Base-by-base conservation (phyloP, 2,888 invertebrate species). In the Sthenelais limicola region DNA sequence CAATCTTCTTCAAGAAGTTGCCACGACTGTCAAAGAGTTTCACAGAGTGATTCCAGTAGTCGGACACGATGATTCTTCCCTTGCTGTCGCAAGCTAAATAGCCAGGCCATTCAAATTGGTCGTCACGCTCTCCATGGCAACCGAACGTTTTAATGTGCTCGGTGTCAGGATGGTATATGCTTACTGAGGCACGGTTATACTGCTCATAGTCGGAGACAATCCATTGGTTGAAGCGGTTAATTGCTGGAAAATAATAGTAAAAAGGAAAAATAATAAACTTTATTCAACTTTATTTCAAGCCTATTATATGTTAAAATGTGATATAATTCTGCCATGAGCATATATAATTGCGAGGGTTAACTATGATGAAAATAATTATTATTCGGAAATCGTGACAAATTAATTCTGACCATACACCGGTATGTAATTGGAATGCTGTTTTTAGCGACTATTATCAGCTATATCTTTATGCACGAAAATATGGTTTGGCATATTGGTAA, bases 31-130 rank as follows among this genome's bases (percentile, higher is more conserved):
- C 62, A 24, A 62, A 62, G 35, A 62, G 18, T 28, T 62, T 62
- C 18, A 62, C 62, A 2, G 62, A 15, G 62, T 62, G 62, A 43
- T 38, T 62, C 35, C 38, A 62, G 62, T 62, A 62, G 62, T 62
- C 62, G 3, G 62, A 62, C 24, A 62, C 38, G 24, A 62, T 35
- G 38, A 62, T 21, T 26, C 62, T 12, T n/a, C 62, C 62, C 7
- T 43, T 21, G 24, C 38, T 38, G 62, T 62, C 62, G 3, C 38
- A 38, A 21, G 24, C 62, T 43, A 62, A 24, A 43, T 62, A 62
- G 35, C 35, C 21, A 24, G 62, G 62, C 62, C 62, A 62, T 5
- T 62, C 62, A 5, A 62, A 24, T 18, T 62, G 62, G 62, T 62
- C 35, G 38, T 62, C 62, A 12, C 38, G 9, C 1, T 62, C 62